Percentiles rank a stretch among this genome's conserved stretches.
These are phyloP conservation scores for Cotesia typhae DNA, from an alignment of 1,140 invertebrate genomes.

Conservation along the genomic window DNA sequence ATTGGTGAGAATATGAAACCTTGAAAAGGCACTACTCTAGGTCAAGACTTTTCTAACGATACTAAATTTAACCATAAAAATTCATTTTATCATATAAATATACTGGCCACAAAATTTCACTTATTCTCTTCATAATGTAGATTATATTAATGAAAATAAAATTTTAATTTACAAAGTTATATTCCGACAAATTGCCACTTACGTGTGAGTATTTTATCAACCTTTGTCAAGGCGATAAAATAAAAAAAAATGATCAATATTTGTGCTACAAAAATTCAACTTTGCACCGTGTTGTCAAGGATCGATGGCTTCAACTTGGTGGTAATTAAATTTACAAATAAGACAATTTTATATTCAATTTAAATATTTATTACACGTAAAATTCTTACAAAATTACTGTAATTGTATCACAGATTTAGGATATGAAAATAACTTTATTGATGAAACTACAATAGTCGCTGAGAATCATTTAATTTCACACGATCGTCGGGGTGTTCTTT, in stretches of 20 bases:
- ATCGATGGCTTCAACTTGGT: conserved; percentile 48
- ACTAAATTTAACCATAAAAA: too few species aligned
- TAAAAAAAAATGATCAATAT: conserved; percentile 19
- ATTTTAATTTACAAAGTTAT: conserved; percentile 28
- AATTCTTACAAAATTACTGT: too few species aligned
- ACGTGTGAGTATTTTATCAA: conserved; percentile 45
- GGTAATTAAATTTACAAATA: conserved; percentile 29
- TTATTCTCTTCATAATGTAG: too few species aligned
- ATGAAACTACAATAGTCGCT: conserved; percentile 32
- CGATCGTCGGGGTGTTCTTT: conserved; percentile 64
- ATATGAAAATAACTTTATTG: conserved; percentile 10
- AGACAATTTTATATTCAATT: too few species aligned
- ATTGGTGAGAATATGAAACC: too few species aligned
- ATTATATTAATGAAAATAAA: too few species aligned
- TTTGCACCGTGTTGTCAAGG: conserved; percentile 47
- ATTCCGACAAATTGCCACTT: conserved; percentile 43
- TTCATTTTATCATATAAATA: too few species aligned
- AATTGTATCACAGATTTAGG: conserved; percentile 8
- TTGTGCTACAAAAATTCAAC: conserved; percentile 39
- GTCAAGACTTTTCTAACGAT: too few species aligned
- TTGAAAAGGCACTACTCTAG: too few species aligned
- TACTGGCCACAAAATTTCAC: too few species aligned
- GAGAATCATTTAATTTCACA: conserved; percentile 47
- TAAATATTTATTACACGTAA: too few species aligned
- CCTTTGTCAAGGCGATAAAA: conserved; percentile 38